Conservation (phyloP, 2,113 vertebrate species). For the Eonycteris spelaea region DNA sequence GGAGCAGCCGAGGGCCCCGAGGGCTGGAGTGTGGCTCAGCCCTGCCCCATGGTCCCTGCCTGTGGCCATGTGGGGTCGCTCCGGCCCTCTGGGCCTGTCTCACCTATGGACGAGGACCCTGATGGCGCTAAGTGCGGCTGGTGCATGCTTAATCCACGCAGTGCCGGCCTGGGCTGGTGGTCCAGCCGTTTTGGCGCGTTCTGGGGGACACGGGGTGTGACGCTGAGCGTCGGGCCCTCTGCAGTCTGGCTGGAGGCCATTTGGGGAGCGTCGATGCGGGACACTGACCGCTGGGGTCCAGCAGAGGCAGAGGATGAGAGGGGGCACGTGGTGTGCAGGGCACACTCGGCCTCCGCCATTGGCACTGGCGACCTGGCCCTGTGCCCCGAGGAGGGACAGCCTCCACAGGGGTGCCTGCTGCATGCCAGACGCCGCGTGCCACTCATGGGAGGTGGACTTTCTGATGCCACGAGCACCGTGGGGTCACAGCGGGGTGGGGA, state of each 20-base stretch:
- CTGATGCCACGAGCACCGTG: rapidly evolving
- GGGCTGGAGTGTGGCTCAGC: rapidly evolving
- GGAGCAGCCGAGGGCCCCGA: neutral
- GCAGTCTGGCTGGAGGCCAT: neutral
- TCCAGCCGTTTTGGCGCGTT: too few relatives aligned
- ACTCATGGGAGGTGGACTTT: too few relatives aligned
- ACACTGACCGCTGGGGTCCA: neutral
- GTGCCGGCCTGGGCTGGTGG: neutral
- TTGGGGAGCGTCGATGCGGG: neutral
- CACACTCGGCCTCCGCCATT: neutral
- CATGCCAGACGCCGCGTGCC: rapidly evolving
- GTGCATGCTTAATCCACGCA: too few relatives aligned
- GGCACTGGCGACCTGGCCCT: too few relatives aligned
- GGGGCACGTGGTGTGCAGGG: too few relatives aligned
- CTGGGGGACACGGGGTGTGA: rapidly evolving
- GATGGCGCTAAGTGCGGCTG: too few relatives aligned
- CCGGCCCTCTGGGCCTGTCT: neutral
- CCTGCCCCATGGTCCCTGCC: neutral
- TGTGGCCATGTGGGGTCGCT: neutral
- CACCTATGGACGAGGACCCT: rapidly evolving
- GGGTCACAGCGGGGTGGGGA: neutral
- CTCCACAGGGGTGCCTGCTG: neutral
- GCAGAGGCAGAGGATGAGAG: neutral
- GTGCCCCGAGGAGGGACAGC: too few relatives aligned
- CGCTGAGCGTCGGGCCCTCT: neutral